phyloP scores from a whole-genome alignment of 2,888 invertebrate species.

The Erebia palarica region DNA sequence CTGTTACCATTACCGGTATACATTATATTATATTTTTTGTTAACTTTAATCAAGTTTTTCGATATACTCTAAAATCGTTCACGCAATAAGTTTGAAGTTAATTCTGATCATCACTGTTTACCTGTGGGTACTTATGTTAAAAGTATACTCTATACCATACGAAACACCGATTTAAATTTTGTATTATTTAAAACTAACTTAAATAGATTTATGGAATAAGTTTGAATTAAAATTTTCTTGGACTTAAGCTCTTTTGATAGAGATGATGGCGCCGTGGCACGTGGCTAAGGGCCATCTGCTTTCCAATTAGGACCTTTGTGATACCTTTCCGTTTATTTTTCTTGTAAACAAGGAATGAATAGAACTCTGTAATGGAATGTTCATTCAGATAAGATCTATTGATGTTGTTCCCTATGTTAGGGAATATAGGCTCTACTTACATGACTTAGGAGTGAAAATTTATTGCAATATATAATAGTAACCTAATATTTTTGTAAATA shows the following conservation, averaged over 20 bases:
- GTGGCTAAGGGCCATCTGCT: constrained; percentile 62
- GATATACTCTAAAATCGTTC: neutral
- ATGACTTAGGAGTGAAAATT: constrained; percentile 10
- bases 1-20: too few species aligned
- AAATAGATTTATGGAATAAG: constrained; percentile 2
- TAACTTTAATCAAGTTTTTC: neutral
- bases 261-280: constrained; percentile 53
- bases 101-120: neutral
- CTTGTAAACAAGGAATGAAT: constrained; percentile 46
- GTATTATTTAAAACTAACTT: neutral
- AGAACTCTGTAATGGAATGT: constrained; percentile 46
- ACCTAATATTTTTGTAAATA: neutral
- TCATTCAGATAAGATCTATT: constrained; percentile 47
- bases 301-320: constrained; percentile 56
- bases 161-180: neutral
- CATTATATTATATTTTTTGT: too few species aligned
- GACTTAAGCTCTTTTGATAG: constrained; percentile 32
- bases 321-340: constrained; percentile 47
- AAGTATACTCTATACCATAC: neutral
- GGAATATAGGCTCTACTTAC: neutral
- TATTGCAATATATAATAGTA: neutral
- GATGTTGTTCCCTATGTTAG: constrained; percentile 4
- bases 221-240: constrained; percentile 10
- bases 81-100: neutral
- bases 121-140: too few species aligned